Conservation (phyloP, 2,888 invertebrate genomes). For the Sarcophaga variegata region DNA sequence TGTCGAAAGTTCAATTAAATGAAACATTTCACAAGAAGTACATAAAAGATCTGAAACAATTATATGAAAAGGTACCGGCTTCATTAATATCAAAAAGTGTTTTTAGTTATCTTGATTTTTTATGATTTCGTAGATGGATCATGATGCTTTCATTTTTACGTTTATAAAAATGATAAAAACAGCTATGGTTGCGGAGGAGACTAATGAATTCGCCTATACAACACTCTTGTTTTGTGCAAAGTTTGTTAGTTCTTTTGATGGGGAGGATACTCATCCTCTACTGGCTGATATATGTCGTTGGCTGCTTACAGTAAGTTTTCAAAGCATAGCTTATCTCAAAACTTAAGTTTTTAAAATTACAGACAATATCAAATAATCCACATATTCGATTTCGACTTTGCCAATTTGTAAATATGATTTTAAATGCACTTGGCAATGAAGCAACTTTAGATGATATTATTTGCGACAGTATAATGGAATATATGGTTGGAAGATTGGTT, state of each 20-base stretch:
- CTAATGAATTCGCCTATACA: constrained; percentile 86
- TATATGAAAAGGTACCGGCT: constrained; percentile 84
- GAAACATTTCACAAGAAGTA: constrained; percentile 86
- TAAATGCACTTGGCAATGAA: constrained; percentile 88
- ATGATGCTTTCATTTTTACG: constrained; percentile 85
- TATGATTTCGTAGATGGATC: constrained; percentile 81
- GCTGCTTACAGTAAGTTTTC: constrained; percentile 75
- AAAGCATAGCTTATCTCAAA: neutral
- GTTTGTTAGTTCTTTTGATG: constrained; percentile 85
- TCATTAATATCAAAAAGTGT: neutral
- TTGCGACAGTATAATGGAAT: constrained; percentile 87
- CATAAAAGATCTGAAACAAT: constrained; percentile 84
- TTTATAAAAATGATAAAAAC: constrained; percentile 86
- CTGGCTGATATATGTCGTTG: constrained; percentile 76
- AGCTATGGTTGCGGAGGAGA: constrained; percentile 86
- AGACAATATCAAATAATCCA: constrained; percentile 83
- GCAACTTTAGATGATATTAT: constrained; percentile 89
- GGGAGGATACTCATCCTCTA: constrained; percentile 81
- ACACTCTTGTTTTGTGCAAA: constrained; percentile 88
- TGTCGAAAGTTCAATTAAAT: constrained; percentile 86
- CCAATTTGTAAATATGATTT: constrained; percentile 88
- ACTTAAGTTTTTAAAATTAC: constrained; percentile 18
- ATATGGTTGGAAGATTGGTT: constrained; percentile 87
- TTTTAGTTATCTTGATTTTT: neutral
- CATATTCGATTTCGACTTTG: constrained; percentile 88